Conservation (phyloP, 2,888 invertebrate genomes). For the Drosophila algonquin region DNA sequence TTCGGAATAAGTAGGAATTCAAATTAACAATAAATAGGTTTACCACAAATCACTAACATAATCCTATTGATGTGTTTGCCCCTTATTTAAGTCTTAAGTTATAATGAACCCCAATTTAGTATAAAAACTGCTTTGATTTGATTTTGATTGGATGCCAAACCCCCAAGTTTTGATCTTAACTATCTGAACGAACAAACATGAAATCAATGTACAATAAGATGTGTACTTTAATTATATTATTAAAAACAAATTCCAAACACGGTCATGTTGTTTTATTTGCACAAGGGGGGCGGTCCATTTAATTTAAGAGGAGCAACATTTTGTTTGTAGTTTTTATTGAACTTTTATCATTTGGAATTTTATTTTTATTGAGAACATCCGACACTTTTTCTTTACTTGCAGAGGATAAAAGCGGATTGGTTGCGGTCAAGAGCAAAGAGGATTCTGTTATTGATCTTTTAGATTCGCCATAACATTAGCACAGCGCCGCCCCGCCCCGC, state of each 20-base stretch:
- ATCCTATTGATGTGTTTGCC: conserved; percentile 3
- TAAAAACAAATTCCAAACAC: conserved; percentile 53
- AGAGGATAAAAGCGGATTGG: conserved; percentile 29
- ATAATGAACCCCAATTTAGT: not conserved
- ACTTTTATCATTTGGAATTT: conserved; percentile 39
- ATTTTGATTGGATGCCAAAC: conserved; percentile 20
- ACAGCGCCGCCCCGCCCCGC: conserved; percentile 3
- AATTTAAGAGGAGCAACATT: not conserved
- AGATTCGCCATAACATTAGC: conserved; percentile 33
- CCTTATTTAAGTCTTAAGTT: conserved; percentile 35
- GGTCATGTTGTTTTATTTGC: conserved; percentile 54
- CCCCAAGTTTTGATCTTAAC: conserved; percentile 9
- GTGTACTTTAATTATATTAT: conserved; percentile 49
- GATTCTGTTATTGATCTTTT: conserved; percentile 66
- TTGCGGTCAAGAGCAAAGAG: conserved; percentile 50
- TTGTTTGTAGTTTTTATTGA: conserved; percentile 26
- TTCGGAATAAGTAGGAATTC: conserved; percentile 20
- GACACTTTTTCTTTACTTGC: conserved; percentile 44
- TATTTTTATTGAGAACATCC: conserved; percentile 39
- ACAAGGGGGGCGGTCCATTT: not conserved
- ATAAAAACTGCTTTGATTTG: conserved; percentile 15
- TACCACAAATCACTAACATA: not conserved
- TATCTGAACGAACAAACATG: conserved; percentile 36
- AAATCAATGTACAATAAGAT: conserved; percentile 38
- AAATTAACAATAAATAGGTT: not conserved